These are phyloP conservation scores for Meiosimyza platycephala DNA, from an alignment of 2,888 invertebrate genomes.

Conservation along the genomic window DNA sequence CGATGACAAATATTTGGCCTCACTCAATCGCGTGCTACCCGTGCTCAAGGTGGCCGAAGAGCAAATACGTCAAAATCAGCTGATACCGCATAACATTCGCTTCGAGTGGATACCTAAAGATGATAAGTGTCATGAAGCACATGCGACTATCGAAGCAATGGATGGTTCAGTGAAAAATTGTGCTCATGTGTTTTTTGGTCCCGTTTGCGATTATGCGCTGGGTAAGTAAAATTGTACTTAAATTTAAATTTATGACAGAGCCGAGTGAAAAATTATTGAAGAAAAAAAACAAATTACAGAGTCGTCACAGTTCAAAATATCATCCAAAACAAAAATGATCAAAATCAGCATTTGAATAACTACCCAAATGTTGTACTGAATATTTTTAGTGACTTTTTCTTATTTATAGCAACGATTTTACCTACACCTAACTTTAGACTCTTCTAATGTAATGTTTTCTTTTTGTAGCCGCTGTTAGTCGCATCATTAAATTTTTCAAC, in stretches of 20 bases:
- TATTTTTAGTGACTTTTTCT: background rate
- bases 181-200: constrained; percentile 83
- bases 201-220: constrained; percentile 83
- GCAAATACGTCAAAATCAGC: constrained; percentile 68
- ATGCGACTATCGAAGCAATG: constrained; percentile 78
- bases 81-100: constrained; percentile 72
- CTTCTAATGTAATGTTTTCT: background rate
- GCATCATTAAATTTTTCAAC: constrained; percentile 82
- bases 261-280: background rate
- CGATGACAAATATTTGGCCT: constrained; percentile 70
- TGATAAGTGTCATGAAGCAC: constrained; percentile 80
- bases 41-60: constrained; percentile 74
- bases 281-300: background rate
- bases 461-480: constrained; percentile 78
- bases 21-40: constrained; percentile 72
- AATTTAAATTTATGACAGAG: too few relatives aligned
- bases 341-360: too few relatives aligned
- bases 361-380: background rate
- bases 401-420: too few relatives aligned
- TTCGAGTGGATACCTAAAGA: constrained; percentile 75
- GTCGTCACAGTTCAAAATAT: too few relatives aligned
- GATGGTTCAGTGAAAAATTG: constrained; percentile 78
- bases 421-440: background rate
- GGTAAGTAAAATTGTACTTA: constrained; percentile 71
- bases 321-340: too few relatives aligned